Evolutionary conservation across 2,888 invertebrate species (phyloP).

Genomic region (Ligdia adustata): DNA sequence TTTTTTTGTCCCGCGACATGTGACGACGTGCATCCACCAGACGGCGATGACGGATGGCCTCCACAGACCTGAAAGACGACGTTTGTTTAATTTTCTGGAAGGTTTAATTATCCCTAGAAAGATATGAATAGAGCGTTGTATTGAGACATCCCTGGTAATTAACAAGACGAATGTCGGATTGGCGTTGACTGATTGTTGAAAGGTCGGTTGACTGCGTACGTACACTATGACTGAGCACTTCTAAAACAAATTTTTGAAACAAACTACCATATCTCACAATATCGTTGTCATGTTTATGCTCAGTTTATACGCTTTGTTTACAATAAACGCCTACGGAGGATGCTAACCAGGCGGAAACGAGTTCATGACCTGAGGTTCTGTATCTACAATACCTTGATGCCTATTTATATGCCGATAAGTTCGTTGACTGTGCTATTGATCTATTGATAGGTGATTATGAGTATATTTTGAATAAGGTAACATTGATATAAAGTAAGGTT

Average conservation of each 20-base stretch:
- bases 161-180: slow-evolving; percentile 24
- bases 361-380: slow-evolving; percentile 34
- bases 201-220: slow-evolving; percentile 11
- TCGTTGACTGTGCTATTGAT: slow-evolving; percentile 14
- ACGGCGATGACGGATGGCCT: slow-evolving; percentile 46
- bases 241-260: background rate
- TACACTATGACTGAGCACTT: background rate
- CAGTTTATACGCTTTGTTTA: slow-evolving; percentile 24
- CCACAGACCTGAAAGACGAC: slow-evolving; percentile 35
- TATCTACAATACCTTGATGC: slow-evolving; percentile 28
- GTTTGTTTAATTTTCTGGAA: slow-evolving; percentile 37
- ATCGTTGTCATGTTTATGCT: slow-evolving; percentile 3
- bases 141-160: slow-evolving; percentile 26
- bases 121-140: slow-evolving; percentile 29
- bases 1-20: slow-evolving; percentile 41
- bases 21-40: slow-evolving; percentile 40
- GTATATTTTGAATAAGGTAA: no score
- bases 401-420: slow-evolving; percentile 29
- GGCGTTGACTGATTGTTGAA: slow-evolving; percentile 20
- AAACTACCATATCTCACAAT: background rate
- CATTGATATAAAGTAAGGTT: no score
- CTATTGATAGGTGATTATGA: background rate
- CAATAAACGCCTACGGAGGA: slow-evolving; percentile 26
- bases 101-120: slow-evolving; percentile 36
- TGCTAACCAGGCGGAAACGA: slow-evolving; percentile 35